Conservation (phyloP, 2,888 invertebrate genomes). For the Tiliacea citrago region DNA sequence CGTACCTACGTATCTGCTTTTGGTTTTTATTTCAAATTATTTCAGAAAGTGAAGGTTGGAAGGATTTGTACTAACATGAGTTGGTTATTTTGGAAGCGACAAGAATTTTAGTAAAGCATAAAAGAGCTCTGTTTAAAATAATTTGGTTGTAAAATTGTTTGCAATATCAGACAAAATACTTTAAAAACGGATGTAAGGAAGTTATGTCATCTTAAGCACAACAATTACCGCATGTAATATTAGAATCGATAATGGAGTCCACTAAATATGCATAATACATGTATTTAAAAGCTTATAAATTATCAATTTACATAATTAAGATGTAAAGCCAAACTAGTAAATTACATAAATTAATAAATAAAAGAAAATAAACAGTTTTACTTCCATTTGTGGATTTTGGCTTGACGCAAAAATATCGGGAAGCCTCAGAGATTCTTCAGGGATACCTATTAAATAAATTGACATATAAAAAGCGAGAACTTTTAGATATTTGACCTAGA, state of each 20-base stretch:
- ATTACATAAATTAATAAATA: not conserved
- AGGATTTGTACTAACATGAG: slow-evolving; percentile 5
- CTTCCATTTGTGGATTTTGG: not conserved
- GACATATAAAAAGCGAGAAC: no score
- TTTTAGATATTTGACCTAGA: no score
- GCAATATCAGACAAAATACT: not conserved
- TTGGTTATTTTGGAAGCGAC: not conserved
- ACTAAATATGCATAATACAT: no score
- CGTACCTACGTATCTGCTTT: slow-evolving; percentile 16
- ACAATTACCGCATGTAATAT: not conserved
- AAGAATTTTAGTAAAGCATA: not conserved
- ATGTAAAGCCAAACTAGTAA: not conserved
- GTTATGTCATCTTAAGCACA: not conserved
- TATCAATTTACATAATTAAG: slow-evolving; percentile 21
- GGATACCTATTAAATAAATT: no score
- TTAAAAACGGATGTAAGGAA: slow-evolving; percentile 9
- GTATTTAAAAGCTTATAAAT: not conserved
- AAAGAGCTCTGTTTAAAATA: not conserved
- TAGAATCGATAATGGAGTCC: not conserved
- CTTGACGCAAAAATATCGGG: no score
- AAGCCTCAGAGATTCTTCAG: no score
- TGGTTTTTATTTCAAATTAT: slow-evolving; percentile 44
- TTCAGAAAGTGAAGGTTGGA: slow-evolving; percentile 58
- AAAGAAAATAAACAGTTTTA: not conserved
- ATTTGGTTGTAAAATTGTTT: not conserved